Percentiles rank a stretch among this genome's conserved stretches.
Conservation (phyloP, 2,888 invertebrate species). For the Tachina lurida region DNA sequence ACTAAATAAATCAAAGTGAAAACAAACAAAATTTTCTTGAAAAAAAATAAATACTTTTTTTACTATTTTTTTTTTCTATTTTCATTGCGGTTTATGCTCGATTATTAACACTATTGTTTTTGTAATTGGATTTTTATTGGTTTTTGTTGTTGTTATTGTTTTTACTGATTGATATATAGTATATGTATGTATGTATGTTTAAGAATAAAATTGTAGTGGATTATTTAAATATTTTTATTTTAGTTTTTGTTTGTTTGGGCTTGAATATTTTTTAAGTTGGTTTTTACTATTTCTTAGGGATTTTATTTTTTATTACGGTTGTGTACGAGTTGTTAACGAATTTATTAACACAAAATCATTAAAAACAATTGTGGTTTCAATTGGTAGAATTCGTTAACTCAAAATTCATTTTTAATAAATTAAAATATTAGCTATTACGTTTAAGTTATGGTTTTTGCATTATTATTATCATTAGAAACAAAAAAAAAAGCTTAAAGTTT, state of each 20-base stretch:
- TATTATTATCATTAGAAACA: constrained; percentile 7
- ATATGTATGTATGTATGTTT: constrained; percentile 51
- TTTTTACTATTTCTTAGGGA: constrained; percentile 50
- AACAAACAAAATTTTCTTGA: not conserved
- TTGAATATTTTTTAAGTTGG: constrained; percentile 67
- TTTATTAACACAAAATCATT: not conserved
- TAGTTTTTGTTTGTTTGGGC: constrained; percentile 62
- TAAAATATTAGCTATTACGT: constrained; percentile 64
- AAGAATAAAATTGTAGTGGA: constrained; percentile 65
- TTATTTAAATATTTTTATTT: constrained; percentile 75
- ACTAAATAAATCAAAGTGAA: not conserved
- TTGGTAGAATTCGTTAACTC: not conserved
- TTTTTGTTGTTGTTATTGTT: constrained; percentile 32
- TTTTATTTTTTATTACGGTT: constrained; percentile 45
- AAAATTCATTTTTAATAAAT: not conserved
- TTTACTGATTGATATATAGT: constrained; percentile 49
- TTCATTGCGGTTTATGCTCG: constrained; percentile 47
- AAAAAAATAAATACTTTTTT: not conserved
- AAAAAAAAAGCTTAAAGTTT: constrained; percentile 61
- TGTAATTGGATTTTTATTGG: constrained; percentile 40
- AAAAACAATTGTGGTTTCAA: not conserved
- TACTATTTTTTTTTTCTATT: constrained; percentile 6
- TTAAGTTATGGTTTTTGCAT: constrained; percentile 25
- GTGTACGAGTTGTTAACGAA: constrained; percentile 21
- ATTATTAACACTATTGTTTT: constrained; percentile 67